Conservation (phyloP, 2,888 invertebrate species). For the Pantelozetes paolii region DNA sequence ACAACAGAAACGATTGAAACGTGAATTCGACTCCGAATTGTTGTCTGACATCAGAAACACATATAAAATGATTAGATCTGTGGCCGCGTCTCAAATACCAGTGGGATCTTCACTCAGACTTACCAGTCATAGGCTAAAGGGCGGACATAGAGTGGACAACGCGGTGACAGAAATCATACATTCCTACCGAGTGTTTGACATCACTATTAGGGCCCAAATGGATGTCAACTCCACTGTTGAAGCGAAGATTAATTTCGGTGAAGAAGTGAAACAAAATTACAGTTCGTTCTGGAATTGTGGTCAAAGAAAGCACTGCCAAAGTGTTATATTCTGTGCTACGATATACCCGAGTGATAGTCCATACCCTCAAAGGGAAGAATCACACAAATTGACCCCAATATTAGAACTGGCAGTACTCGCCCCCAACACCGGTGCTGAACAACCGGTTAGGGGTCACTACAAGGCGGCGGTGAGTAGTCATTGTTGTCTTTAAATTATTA, state of each 20-base stretch:
- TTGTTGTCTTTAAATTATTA: background rate
- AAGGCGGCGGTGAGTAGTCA: slow-evolving; percentile 38
- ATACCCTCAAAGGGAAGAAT: slow-evolving; percentile 6
- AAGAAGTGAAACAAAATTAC: slow-evolving; percentile 32
- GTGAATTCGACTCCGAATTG: background rate
- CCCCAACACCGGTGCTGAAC: slow-evolving; percentile 39
- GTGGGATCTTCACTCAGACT: slow-evolving; percentile 35
- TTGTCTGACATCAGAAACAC: slow-evolving; percentile 35
- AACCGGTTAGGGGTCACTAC: slow-evolving; percentile 30
- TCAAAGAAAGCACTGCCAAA: slow-evolving; percentile 29
- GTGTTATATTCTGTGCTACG: slow-evolving; percentile 40
- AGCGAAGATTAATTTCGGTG: slow-evolving; percentile 35
- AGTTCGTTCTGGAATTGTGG: slow-evolving; percentile 39
- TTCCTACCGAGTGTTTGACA: slow-evolving; percentile 4
- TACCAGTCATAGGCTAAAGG: background rate
- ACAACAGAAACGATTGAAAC: background rate
- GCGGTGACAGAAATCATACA: slow-evolving; percentile 37
- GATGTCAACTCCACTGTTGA: slow-evolving; percentile 25
- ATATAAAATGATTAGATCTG: slow-evolving; percentile 23
- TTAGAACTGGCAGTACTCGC: slow-evolving; percentile 37
- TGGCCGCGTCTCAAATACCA: slow-evolving; percentile 39
- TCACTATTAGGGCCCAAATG: slow-evolving; percentile 23
- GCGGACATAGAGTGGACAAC: background rate
- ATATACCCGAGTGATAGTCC: slow-evolving; percentile 40
- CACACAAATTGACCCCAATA: slow-evolving; percentile 37